Evolutionary conservation across 2,888 invertebrate genomes (phyloP).

Genomic region (Drosophila neotestacea): DNA sequence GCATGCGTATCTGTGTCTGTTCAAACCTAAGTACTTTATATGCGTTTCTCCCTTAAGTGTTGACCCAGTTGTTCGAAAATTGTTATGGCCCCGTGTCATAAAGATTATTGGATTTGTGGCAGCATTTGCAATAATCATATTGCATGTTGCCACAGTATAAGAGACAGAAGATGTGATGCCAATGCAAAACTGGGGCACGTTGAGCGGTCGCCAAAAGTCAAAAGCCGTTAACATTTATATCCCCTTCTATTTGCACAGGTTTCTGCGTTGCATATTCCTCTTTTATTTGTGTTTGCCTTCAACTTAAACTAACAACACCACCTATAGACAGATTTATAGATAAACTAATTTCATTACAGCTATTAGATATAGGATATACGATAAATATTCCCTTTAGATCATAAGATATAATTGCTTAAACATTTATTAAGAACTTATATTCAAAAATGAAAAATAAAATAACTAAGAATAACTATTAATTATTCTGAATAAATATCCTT

Average conservation of each 20-base stretch:
- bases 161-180: constrained; percentile 15
- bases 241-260: constrained; percentile 12
- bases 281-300: constrained; percentile 50
- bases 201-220: constrained; percentile 58
- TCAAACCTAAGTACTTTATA: constrained; percentile 12
- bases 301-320: neutral
- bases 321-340: neutral
- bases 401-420: too few relatives aligned
- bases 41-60: constrained; percentile 23
- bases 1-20: constrained; percentile 6
- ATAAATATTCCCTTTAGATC: too few relatives aligned
- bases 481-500: neutral
- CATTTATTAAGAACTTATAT: neutral
- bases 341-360: neutral
- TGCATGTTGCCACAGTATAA: constrained; percentile 31
- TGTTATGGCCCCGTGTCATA: constrained; percentile 28
- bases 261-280: constrained; percentile 35
- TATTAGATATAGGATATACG: too few relatives aligned
- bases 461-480: neutral
- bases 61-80: constrained; percentile 59
- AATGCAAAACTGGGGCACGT: constrained; percentile 53
- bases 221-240: constrained; percentile 59
- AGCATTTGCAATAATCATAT: constrained; percentile 67
- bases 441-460: neutral
- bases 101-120: constrained; percentile 60